phyloP scores from a whole-genome alignment of 2,888 invertebrate species.

The Encarsia formosa region DNA sequence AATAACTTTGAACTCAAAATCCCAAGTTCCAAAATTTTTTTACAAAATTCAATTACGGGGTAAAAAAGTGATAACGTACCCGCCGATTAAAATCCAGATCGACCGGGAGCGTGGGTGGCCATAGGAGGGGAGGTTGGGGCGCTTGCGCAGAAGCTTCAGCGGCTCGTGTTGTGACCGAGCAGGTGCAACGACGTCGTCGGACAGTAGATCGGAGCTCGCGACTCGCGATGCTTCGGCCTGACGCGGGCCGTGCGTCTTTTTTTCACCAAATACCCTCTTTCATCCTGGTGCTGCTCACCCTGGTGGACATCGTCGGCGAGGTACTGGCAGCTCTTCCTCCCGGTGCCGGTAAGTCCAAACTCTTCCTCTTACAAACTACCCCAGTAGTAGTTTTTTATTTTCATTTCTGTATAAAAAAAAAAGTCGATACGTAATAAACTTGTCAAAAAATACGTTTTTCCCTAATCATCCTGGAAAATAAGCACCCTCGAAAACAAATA shows the following conservation, averaged over 20 bases:
- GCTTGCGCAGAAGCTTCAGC: not conserved
- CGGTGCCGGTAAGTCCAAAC: conserved; percentile 44
- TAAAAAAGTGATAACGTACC: too few species aligned
- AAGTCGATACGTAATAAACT: too few species aligned
- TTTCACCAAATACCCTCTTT: conserved; percentile 28
- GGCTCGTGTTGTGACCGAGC: not conserved
- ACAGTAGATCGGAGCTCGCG: conserved; percentile 45
- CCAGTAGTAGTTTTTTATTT: too few species aligned
- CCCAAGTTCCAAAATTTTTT: too few species aligned
- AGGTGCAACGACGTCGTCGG: too few species aligned
- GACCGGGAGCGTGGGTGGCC: not conserved
- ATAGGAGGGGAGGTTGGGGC: not conserved
- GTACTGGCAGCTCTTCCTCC: conserved; percentile 44
- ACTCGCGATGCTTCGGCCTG: conserved; percentile 47
- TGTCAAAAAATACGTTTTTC: too few species aligned
- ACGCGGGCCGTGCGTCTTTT: conserved; percentile 35
- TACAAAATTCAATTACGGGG: too few species aligned
- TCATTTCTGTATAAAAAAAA: too few species aligned
- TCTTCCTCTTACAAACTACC: too few species aligned
- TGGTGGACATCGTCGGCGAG: conserved; percentile 23
- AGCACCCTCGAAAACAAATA: too few species aligned
- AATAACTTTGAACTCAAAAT: too few species aligned
- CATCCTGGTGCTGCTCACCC: conserved; percentile 21
- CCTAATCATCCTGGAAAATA: too few species aligned
- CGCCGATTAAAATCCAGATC: not conserved